Evolutionary conservation across 1,140 invertebrate species (phyloP).

Genomic region (Dendroctonus valens): DNA sequence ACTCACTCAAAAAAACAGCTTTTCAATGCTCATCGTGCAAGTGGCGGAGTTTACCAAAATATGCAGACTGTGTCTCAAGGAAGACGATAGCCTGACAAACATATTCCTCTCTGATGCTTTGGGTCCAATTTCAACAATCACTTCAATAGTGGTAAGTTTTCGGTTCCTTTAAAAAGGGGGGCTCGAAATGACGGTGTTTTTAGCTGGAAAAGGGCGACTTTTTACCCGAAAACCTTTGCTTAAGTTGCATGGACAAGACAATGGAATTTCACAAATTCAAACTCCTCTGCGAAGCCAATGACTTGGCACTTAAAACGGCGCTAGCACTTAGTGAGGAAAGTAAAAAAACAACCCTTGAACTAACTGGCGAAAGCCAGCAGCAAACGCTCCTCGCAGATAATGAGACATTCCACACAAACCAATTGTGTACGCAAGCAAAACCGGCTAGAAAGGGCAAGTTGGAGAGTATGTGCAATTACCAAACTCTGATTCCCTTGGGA

Average conservation of each 20-base stretch:
- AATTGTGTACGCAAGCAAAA: no score
- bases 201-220: conserved; percentile 22
- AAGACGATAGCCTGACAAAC: conserved; percentile 17
- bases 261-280: conserved; percentile 31
- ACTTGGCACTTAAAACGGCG: neutral
- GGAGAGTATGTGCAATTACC: neutral
- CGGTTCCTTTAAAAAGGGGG: neutral
- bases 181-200: conserved; percentile 6
- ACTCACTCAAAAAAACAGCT: no score
- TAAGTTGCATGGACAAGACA: conserved; percentile 22
- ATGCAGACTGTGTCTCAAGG: conserved; percentile 24
- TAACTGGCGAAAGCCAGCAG: no score
- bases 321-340: neutral
- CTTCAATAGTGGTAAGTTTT: conserved; percentile 23
- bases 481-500: neutral
- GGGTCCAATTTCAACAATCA: conserved; percentile 16
- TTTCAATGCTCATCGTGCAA: neutral
- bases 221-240: conserved; percentile 34
- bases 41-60: conserved; percentile 21
- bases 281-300: conserved; percentile 26
- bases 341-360: neutral
- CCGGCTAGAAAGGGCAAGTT: neutral
- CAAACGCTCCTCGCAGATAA: no score
- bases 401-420: no score
- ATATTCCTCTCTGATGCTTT: conserved; percentile 23